phyloP scores from a whole-genome alignment of 1,140 invertebrate species.

The Platorchestia sp. region DNA sequence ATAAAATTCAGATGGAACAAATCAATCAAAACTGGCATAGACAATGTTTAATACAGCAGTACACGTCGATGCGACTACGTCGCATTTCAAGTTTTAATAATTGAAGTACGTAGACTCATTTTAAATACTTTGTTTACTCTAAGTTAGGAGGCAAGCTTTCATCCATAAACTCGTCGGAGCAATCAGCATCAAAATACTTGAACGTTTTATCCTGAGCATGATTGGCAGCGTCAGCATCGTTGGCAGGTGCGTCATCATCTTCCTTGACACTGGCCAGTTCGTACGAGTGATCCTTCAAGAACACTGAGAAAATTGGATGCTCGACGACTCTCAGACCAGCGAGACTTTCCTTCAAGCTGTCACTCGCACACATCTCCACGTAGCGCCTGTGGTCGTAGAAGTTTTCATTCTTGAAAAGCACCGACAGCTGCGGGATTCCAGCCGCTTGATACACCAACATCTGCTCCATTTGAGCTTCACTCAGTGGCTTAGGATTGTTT shows the following conservation, averaged over 20 bases:
- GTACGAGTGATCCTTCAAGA: not conserved
- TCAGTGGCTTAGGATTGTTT: not conserved
- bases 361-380: not conserved
- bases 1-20: no score
- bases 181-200: constrained; percentile 37
- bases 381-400: not conserved
- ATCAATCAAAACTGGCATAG: no score
- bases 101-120: no score
- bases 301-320: constrained; percentile 3
- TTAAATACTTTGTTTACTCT: not conserved
- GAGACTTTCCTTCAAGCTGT: constrained; percentile 4
- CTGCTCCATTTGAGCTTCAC: not conserved
- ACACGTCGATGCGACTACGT: no score
- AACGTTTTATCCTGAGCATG: not conserved
- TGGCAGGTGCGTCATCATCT: not conserved
- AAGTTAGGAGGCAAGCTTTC: not conserved
- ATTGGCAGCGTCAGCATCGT: not conserved
- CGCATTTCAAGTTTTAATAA: no score
- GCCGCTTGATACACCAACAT: not conserved
- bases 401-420: constrained; percentile 42
- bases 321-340: not conserved
- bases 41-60: no score
- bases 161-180: not conserved
- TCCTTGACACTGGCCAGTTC: not conserved
- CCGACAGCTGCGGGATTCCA: not conserved